Base-by-base conservation (phyloP, 2,797 vertebrate genomes). In the Sarcoramphus papa region DNA sequence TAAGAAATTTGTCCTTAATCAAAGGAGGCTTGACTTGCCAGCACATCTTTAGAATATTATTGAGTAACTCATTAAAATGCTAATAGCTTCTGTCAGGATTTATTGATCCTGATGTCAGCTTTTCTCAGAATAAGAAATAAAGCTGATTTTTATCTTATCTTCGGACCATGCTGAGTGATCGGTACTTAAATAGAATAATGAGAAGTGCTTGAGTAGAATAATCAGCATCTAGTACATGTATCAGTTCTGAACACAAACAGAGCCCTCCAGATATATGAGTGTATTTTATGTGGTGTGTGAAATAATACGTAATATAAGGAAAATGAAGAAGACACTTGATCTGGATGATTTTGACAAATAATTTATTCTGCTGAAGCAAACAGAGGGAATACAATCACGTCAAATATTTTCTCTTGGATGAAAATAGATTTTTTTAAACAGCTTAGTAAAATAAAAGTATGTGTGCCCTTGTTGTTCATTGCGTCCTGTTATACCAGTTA, bases 61-160 rank as follows among this genome's bases (percentile, higher is more conserved):
- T 85, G 92, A 97, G 97, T 83, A 96, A 97, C 97, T 98, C 97
- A 97, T 98, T 98, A 98, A 97, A 97, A 98, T 98, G 98, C 94
- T 98, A 98, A 98, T 98, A 74, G 98, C 97, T 98, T 97, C 98
- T 98, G 97, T 98, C 98, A 92, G 57, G 97, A 85, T 65, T 64
- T 98, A 98, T 98, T 98, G 98, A 98, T 98, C 96, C 63, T 57
- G 75, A 96, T 98, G 98, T 98, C 98, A 98, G 87, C 97, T 95
- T 93, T 85, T 94, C 95, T 85, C 86, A 85, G 97, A 96, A 97
- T 96, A 92, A 98, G 96, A 96, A 98, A 97, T 95, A 97, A 95
- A 97, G 96, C 88, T 97, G 96, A 95, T 96, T 97, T 98, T 97
- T 88, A 91, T 90, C 95, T 96, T 88, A 93, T 93, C 96, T 96